These are phyloP conservation scores for Zele albiditarsus DNA, from an alignment of 2,888 invertebrate genomes.

Conservation along the genomic window DNA sequence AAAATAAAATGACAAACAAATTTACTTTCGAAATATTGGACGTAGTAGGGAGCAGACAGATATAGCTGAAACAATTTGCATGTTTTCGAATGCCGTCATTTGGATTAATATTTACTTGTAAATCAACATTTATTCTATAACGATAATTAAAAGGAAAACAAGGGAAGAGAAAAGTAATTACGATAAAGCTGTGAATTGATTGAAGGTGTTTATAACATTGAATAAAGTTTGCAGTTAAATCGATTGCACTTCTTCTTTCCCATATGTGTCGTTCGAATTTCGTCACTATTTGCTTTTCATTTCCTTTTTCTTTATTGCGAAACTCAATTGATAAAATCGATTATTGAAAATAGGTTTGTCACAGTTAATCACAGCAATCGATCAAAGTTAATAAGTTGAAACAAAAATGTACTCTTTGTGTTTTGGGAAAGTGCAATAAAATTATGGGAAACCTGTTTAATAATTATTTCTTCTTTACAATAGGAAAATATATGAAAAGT, in stretches of 20 bases:
- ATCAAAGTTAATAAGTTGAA: constrained; percentile 4
- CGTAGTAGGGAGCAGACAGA: background rate
- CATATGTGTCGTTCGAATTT: constrained; percentile 21
- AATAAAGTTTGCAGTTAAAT: constrained; percentile 4
- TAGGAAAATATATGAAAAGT: background rate
- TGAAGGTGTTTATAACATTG: background rate
- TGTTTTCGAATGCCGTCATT: background rate
- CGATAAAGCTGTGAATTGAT: background rate
- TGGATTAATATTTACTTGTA: constrained; percentile 7
- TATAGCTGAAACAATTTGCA: background rate
- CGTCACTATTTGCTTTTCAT: background rate
- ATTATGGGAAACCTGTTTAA: constrained; percentile 55
- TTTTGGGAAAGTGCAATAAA: constrained; percentile 70
- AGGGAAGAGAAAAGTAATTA: background rate
- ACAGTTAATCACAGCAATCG: constrained; percentile 2
- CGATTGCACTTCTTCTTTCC: constrained; percentile 44
- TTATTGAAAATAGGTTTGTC: background rate
- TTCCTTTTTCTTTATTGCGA: background rate
- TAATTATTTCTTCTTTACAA: background rate
- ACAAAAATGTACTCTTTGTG: constrained; percentile 45
- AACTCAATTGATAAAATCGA: background rate
- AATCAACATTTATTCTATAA: background rate
- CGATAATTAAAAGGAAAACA: background rate
- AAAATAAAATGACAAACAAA: background rate
- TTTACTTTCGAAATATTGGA: background rate